phyloP scores from a whole-genome alignment of 2,888 invertebrate species.

The Andrena camellia region DNA sequence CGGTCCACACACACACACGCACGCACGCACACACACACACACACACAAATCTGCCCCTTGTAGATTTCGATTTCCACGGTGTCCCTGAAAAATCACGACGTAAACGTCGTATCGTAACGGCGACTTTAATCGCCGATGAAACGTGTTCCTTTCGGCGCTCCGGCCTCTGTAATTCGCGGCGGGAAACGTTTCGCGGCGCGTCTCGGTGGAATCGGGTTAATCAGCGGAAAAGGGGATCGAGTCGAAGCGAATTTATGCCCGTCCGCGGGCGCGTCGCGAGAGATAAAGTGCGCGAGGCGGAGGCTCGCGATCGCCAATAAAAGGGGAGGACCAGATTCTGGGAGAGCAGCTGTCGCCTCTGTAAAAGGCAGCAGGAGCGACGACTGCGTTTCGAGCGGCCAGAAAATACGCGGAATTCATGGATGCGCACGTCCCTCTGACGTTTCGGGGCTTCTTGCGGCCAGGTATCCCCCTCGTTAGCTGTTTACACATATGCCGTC shows the following conservation, averaged over 20 bases:
- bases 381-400: constrained; percentile 53
- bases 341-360: constrained; percentile 56
- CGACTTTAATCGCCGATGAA: constrained; percentile 15
- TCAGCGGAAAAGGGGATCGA: constrained; percentile 29
- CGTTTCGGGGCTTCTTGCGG: constrained; percentile 15
- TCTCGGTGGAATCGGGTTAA: constrained; percentile 43
- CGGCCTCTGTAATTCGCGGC: constrained; percentile 2
- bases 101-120: not conserved
- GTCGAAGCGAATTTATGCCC: constrained; percentile 21
- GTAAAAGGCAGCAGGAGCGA: constrained; percentile 55
- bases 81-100: constrained; percentile 1
- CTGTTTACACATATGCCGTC: constrained; percentile 31
- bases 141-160: not conserved
- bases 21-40: no score
- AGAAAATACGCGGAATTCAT: constrained; percentile 53
- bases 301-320: constrained; percentile 53
- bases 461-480: constrained; percentile 35
- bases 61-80: not conserved
- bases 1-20: constrained; percentile 3
- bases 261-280: constrained; percentile 9
- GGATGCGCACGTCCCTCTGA: constrained; percentile 34
- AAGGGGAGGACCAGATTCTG: constrained; percentile 58
- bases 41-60: constrained; percentile 34
- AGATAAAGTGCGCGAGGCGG: constrained; percentile 48
- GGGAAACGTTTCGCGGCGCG: constrained; percentile 24